Conservation (phyloP, 2,888 invertebrate species). For the Pachycephus smyrnensis region DNA sequence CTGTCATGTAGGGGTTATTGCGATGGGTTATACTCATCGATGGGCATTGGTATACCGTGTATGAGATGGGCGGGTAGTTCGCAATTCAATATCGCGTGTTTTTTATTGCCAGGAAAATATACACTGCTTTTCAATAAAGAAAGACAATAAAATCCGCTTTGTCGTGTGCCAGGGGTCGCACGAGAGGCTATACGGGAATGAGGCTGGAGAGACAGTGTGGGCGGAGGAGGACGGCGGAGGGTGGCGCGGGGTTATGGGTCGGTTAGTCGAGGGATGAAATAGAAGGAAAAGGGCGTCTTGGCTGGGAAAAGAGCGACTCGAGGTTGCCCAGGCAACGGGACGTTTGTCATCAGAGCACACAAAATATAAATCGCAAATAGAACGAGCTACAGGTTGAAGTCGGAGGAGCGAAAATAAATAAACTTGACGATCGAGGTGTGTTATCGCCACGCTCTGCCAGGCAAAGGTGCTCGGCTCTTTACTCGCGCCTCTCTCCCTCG, state of each 20-base stretch:
- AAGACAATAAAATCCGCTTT: constrained; percentile 21
- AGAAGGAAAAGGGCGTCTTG: constrained; percentile 7
- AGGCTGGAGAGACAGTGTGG: neutral
- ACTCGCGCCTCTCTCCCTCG: constrained; percentile 12
- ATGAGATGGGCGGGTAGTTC: constrained; percentile 1
- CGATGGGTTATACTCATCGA: neutral
- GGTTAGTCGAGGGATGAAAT: neutral
- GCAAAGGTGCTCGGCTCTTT: constrained; percentile 24
- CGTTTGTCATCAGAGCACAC: constrained; percentile 39
- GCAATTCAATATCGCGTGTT: constrained; percentile 18
- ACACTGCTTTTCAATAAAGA: constrained; percentile 19
- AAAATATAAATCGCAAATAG: constrained; percentile 47
- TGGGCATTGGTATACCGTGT: neutral
- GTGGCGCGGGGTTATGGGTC: neutral
- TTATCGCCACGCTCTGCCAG: constrained; percentile 1
- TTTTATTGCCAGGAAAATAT: constrained; percentile 19
- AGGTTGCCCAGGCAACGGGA: constrained; percentile 19
- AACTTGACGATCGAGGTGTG: constrained; percentile 13
- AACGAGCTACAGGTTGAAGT: constrained; percentile 44
- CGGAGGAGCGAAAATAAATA: constrained; percentile 35
- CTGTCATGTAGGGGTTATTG: neutral
- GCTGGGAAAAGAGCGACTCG: neutral
- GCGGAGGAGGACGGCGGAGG: neutral
- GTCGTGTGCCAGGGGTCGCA: constrained; percentile 2
- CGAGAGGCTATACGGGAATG: neutral